phyloP scores from a whole-genome alignment of 2,113 vertebrate species.

The Zingel zingel region DNA sequence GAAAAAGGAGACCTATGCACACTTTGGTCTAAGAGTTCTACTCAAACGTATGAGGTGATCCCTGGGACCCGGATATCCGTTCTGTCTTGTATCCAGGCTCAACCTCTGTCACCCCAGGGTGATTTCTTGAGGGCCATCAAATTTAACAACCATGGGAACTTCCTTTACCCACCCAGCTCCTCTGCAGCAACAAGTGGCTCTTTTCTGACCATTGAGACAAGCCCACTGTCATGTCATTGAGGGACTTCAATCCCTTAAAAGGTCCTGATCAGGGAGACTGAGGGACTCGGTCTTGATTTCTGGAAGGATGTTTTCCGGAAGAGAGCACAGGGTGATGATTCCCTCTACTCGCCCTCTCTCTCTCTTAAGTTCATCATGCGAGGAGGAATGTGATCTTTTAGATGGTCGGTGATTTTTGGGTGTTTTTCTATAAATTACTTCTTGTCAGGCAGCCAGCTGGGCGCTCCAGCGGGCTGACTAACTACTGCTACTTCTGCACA shows the following conservation, averaged over 20 bases:
- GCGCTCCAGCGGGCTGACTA: constrained; percentile 27
- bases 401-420: constrained; percentile 47
- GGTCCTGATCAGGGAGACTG: constrained; percentile 36
- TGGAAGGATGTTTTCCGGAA: constrained; percentile 45
- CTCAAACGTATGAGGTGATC: constrained; percentile 14
- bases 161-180: constrained; percentile 45
- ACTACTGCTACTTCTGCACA: neutral
- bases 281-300: constrained; percentile 31
- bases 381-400: constrained; percentile 56
- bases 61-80: constrained; percentile 23
- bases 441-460: constrained; percentile 47
- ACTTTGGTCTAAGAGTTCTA: neutral
- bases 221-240: constrained; percentile 14
- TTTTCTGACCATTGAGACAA: constrained; percentile 50
- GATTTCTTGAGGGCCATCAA: constrained; percentile 56
- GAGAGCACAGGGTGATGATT: constrained; percentile 31
- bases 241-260: constrained; percentile 53
- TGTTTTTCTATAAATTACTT: constrained; percentile 68
- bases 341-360: neutral
- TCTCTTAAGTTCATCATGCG: constrained; percentile 54
- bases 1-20: neutral
- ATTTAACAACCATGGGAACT: constrained; percentile 72
- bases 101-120: constrained; percentile 35
- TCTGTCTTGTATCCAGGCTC: constrained; percentile 34
- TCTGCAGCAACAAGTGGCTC: constrained; percentile 24